Evolutionary conservation across 2,888 invertebrate genomes (phyloP).

Genomic region (Acrobeloides nanus): DNA sequence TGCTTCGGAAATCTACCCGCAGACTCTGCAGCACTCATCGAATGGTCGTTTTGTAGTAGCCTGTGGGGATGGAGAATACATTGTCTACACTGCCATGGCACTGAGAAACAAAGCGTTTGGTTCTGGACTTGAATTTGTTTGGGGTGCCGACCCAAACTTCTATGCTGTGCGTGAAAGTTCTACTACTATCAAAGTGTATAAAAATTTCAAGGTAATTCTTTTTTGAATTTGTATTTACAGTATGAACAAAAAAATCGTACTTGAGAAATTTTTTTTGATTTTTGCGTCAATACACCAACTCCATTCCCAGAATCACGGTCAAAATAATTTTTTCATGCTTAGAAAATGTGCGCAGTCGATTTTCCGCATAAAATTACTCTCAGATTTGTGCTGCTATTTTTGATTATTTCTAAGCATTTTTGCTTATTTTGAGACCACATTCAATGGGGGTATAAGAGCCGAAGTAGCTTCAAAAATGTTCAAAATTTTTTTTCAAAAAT

Average conservation of each 20-base stretch:
- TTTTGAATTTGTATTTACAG: background rate
- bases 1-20: conserved; percentile 96
- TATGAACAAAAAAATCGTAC: background rate
- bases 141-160: conserved; percentile 92
- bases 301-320: no score
- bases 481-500: no score
- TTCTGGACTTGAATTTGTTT: conserved; percentile 80
- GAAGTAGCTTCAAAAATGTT: no score
- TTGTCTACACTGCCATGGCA: conserved; percentile 99
- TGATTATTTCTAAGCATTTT: no score
- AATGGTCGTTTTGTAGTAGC: conserved; percentile 88
- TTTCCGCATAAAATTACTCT: no score
- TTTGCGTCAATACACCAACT: no score
- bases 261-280: no score
- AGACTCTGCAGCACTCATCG: conserved; percentile 93
- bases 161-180: conserved; percentile 73
- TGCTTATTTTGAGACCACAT: no score
- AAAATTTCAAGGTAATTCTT: conserved; percentile 74
- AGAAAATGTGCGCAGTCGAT: no score
- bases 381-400: no score
- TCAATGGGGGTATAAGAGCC: no score
- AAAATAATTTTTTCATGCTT: no score
- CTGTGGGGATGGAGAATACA: conserved; percentile 98
- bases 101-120: conserved; percentile 96
- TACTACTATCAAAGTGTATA: conserved; percentile 83